phyloP scores from a whole-genome alignment of 2,888 invertebrate species.

The Caenorhabditis angaria region DNA sequence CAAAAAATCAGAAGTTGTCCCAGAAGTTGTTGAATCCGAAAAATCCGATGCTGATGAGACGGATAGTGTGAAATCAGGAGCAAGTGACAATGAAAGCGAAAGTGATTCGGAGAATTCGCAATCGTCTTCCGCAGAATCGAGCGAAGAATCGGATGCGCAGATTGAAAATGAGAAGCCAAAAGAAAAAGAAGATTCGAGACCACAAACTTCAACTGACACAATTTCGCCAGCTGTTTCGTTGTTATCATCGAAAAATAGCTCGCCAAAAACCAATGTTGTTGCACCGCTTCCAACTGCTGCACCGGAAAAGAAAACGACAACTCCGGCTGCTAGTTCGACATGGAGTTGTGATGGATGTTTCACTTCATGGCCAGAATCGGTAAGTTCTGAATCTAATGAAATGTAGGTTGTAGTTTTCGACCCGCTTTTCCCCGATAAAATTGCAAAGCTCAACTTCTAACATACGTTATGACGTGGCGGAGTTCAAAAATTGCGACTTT shows the following conservation, averaged over 20 bases:
- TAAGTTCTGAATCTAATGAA: slow-evolving; percentile 2
- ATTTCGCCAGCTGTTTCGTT: slow-evolving; percentile 27
- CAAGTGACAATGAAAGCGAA: not conserved
- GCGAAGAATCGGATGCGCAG: not conserved
- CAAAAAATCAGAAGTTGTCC: not conserved
- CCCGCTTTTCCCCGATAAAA: too few relatives aligned
- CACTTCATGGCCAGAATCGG: slow-evolving; percentile 20
- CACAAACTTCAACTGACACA: slow-evolving; percentile 40
- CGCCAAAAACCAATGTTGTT: slow-evolving; percentile 17
- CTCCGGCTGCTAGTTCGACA: slow-evolving; percentile 8
- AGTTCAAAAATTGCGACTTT: too few relatives aligned
- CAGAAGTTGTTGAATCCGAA: slow-evolving; percentile 1
- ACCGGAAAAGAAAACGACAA: not conserved
- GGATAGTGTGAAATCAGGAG: not conserved
- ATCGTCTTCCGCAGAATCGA: not conserved
- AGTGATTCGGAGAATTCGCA: slow-evolving; percentile 2
- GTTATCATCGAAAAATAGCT: slow-evolving; percentile 31
- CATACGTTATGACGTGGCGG: too few relatives aligned
- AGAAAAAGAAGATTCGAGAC: slow-evolving; percentile 26
- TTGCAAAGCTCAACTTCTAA: too few relatives aligned
- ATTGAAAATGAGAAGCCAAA: not conserved
- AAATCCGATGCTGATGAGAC: not conserved
- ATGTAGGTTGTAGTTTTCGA: too few relatives aligned
- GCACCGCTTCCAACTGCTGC: not conserved
- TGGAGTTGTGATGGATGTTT: slow-evolving; percentile 36